These are phyloP conservation scores for Ariolimax columbianus DNA, from an alignment of 2,888 invertebrate genomes.

Conservation along the genomic window DNA sequence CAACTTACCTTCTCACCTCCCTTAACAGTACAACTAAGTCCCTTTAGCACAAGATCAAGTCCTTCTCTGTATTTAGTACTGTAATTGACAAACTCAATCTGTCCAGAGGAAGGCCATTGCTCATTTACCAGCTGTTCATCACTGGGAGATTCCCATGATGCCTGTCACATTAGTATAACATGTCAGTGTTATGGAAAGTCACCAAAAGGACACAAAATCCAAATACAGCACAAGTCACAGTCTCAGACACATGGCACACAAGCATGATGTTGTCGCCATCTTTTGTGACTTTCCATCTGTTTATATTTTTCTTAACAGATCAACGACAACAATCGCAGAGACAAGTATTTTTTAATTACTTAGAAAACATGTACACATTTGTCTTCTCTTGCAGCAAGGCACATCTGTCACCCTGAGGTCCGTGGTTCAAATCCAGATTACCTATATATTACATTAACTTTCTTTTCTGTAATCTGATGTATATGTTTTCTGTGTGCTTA, in stretches of 20 bases:
- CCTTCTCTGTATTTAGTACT: slow-evolving; percentile 74
- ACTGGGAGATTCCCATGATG: slow-evolving; percentile 62
- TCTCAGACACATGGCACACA: not conserved
- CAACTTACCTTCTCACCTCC: slow-evolving; percentile 72
- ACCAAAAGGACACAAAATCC: no score
- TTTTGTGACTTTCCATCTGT: not conserved
- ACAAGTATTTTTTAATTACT: no score
- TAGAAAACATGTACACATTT: no score
- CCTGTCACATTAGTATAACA: slow-evolving; percentile 55
- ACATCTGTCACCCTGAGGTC: no score
- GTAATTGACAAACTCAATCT: slow-evolving; percentile 70
- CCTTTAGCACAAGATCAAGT: slow-evolving; percentile 73
- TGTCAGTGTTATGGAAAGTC: not conserved
- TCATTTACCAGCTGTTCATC: slow-evolving; percentile 58
- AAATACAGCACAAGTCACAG: no score
- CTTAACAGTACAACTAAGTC: slow-evolving; percentile 68
- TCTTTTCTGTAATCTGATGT: no score
- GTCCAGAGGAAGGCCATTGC: slow-evolving; percentile 73
- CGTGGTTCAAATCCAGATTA: no score
- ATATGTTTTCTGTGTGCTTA: no score
- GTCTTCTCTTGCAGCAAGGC: no score
- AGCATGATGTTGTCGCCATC: not conserved
- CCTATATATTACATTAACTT: no score
- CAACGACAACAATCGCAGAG: no score
- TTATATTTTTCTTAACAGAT: no score